Evolutionary conservation across 92 coral and sea anemone species (phyloP).

Genomic region (Epizoanthus illoricatus): DNA sequence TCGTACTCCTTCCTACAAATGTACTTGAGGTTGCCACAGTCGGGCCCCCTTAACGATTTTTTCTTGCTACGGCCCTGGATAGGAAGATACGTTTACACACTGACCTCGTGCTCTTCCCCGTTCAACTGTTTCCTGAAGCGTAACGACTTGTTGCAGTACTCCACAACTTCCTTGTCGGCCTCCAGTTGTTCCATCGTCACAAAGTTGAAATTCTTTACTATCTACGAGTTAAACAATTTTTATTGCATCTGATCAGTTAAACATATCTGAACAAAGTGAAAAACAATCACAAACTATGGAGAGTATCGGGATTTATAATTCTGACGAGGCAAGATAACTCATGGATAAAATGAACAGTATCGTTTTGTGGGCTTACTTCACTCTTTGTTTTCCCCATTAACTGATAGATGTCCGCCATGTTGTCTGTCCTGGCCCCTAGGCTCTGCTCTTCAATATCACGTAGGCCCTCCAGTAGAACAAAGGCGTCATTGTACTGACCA

Average conservation of each 20-base stretch:
- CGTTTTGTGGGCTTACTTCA: constrained; percentile 61
- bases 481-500: constrained; percentile 91
- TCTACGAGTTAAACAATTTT: constrained; percentile 46
- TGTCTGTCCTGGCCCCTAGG: constrained; percentile 83
- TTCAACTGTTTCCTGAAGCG: constrained; percentile 70
- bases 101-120: constrained; percentile 97
- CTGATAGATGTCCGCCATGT: constrained; percentile 93
- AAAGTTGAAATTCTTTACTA: constrained; percentile 92
- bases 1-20: no score
- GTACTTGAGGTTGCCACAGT: no score
- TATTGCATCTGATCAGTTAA: no score
- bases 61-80: no score
- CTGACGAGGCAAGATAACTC: no score
- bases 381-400: constrained; percentile 96
- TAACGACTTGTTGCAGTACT: constrained; percentile 78
- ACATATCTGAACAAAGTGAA: no score
- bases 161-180: constrained; percentile 89
- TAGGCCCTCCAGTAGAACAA: constrained; percentile 67
- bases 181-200: constrained; percentile 83
- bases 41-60: no score
- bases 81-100: not conserved
- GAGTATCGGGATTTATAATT: no score
- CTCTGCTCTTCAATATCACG: constrained; percentile 80
- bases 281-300: no score
- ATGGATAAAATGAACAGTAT: no score